Evolutionary conservation across 2,888 invertebrate genomes (phyloP), one percentile per base, ranked within the genome.

Genomic region (Cordilura impudica): DNA sequence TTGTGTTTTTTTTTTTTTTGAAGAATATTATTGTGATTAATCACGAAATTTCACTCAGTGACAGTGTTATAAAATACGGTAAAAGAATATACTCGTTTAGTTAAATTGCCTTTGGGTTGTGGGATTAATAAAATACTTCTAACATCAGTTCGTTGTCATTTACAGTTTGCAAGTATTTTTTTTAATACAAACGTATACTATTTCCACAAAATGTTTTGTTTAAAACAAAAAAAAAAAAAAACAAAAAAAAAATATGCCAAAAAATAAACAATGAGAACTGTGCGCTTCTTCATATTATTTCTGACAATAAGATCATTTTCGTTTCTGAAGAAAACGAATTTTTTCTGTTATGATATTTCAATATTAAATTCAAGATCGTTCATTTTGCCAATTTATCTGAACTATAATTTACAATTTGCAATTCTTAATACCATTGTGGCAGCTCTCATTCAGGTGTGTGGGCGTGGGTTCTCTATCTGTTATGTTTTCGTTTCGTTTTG

Each of bases 381-480:
- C 49, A 31, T 35, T 43, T 19, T 18, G 47, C 47, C 69, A 67
- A 63, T 71, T 66, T 56, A 51, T 58, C 43, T 60, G 43, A 58
- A 60, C 74, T 31, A 35, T 8, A 35, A 47, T 60, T 2, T 39
- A n/a, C 2, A 63, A 29, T 60, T 72, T 43, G 39, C 71, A 71
- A 31, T 61, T 49, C 61, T 71, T 63, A 74, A 79, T 79, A 74
- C 74, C 78, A 51, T 75, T 61, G 66, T 75, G 66, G 78, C 78
- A 74, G 66, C 74, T 75, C 74, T 60, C 74, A 61, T 54, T 78
- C 66, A 66, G 71, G 54, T 71, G 51, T 56, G 54, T 31, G 29
- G 67, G 60, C 51, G 14, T 12, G 60, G 45, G 49, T 47, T 26
- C 16, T 31, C 16, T 47, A 18, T 43, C 10, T 60, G 35, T 51